Evolutionary conservation across 1,140 invertebrate species (phyloP).

Genomic region (Diplogasteroides magnus): DNA sequence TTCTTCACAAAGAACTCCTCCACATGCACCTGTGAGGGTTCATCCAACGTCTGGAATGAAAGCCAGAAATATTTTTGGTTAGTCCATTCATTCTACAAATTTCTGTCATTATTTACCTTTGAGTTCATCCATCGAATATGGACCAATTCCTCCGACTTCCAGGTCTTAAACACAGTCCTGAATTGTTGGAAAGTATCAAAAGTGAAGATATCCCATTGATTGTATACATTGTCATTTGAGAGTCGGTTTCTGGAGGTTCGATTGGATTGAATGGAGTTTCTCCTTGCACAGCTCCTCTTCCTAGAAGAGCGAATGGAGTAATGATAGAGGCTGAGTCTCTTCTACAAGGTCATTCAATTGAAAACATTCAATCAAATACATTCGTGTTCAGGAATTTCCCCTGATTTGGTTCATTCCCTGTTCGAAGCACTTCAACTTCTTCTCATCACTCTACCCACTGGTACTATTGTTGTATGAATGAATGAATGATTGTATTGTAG

Average conservation of each 20-base stretch:
- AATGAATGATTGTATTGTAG: background rate
- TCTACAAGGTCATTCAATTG: background rate
- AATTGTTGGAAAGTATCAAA: background rate
- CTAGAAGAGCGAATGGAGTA: background rate
- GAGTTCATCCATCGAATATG: background rate
- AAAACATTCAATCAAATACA: too few relatives aligned
- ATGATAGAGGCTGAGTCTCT: background rate
- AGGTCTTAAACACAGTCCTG: background rate
- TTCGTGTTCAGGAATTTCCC: background rate
- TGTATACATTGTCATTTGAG: too few relatives aligned
- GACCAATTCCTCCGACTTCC: background rate
- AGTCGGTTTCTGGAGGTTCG: too few relatives aligned
- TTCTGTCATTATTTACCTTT: background rate
- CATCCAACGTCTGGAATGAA: background rate
- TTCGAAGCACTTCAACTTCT: background rate
- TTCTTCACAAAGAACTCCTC: background rate
- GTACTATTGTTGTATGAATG: background rate
- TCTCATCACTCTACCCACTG: background rate
- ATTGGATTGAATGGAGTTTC: too few relatives aligned
- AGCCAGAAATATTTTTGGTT: background rate
- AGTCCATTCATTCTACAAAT: background rate
- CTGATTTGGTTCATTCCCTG: background rate
- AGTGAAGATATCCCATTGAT: background rate
- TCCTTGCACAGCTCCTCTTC: background rate
- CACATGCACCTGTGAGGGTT: background rate